Percentiles rank a stretch among this genome's conserved stretches.
These are phyloP conservation scores for Rhinolophus ferrumequinum DNA, from an alignment of 2,113 vertebrate genomes.

Conservation along the genomic window DNA sequence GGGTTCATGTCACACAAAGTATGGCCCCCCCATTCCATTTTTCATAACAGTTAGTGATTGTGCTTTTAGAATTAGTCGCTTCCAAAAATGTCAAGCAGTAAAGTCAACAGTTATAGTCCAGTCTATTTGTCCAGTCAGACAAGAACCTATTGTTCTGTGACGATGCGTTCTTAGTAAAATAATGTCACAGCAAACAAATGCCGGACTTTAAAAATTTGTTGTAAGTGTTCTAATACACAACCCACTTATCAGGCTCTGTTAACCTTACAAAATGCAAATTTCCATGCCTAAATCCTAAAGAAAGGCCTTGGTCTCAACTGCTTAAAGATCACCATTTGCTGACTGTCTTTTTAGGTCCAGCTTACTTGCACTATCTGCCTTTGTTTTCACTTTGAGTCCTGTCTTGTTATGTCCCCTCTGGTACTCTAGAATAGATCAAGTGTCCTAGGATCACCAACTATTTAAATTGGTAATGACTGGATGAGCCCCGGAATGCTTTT, in stretches of 20 bases:
- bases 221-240: neutral
- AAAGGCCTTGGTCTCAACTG: neutral
- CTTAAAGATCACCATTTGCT: neutral
- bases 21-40: rapidly evolving
- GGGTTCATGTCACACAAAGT: rapidly evolving
- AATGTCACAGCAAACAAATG: neutral
- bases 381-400: neutral
- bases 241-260: neutral
- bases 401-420: neutral
- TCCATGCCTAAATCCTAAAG: neutral
- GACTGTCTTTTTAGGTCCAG: neutral
- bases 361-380: neutral
- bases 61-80: neutral
- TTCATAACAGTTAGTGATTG: neutral
- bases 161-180: rapidly evolving
- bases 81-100: neutral
- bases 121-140: neutral
- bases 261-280: neutral
- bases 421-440: no score
- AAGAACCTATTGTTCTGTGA: no score
- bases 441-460: no score
- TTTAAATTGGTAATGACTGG: neutral
- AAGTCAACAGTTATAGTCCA: rapidly evolving
- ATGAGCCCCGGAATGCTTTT: neutral
- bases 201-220: neutral